phyloP scores from a whole-genome alignment of 1,140 invertebrate genomes.

The Himalopsyche phryganea region DNA sequence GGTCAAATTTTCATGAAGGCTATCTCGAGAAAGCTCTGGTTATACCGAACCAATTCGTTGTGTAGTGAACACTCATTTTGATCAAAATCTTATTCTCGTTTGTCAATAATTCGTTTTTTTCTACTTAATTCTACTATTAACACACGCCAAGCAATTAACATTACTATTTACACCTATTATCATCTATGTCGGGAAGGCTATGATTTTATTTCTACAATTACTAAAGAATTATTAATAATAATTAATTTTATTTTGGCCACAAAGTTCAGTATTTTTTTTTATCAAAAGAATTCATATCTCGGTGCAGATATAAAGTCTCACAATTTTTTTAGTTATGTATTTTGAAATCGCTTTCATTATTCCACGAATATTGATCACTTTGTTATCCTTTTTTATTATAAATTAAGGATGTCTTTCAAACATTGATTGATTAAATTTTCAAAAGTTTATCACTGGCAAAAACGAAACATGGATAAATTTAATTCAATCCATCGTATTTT shows the following conservation, averaged over 20 bases:
- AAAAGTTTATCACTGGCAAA: no score
- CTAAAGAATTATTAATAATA: conserved; percentile 21
- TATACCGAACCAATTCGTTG: no score
- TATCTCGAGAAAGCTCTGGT: no score
- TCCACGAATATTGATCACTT: no score
- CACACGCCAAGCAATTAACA: conserved; percentile 24
- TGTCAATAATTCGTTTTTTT: conserved; percentile 1
- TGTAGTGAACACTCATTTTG: no score
- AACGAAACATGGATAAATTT: no score
- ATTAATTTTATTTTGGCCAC: conserved; percentile 33
- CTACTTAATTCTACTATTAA: conserved; percentile 10
- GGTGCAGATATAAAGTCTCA: background rate
- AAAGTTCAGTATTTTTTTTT: conserved; percentile 25
- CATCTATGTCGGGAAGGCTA: conserved; percentile 31
- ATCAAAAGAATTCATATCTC: background rate
- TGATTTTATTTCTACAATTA: conserved; percentile 24
- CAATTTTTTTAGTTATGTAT: conserved; percentile 2
- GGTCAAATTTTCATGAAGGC: no score
- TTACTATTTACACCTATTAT: conserved; percentile 26
- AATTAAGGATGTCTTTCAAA: no score
- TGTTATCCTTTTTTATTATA: no score
- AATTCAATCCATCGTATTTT: no score
- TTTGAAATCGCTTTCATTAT: no score
- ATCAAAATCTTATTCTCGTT: background rate
- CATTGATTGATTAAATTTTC: no score